phyloP scores from a whole-genome alignment of 2,888 invertebrate species.

The Schizaphis graminum region DNA sequence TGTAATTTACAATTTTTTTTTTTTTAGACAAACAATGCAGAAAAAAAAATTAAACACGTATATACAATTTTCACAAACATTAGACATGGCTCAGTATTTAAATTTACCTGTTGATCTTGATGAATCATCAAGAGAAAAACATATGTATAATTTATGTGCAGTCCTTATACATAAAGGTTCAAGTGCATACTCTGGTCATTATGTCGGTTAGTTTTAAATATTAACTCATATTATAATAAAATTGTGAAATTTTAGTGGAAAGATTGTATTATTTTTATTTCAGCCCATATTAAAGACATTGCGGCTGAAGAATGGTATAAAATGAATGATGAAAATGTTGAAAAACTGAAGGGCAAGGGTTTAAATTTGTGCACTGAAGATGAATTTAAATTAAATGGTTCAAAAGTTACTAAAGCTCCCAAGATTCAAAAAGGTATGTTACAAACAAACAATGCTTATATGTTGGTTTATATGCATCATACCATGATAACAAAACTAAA shows the following conservation, averaged over 20 bases:
- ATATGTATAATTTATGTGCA: conserved; percentile 76
- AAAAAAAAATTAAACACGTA: conserved; percentile 76
- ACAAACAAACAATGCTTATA: conserved; percentile 76
- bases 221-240: neutral
- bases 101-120: conserved; percentile 71
- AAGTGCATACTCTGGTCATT: conserved; percentile 79
- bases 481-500: conserved; percentile 55
- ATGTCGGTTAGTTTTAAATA: conserved; percentile 73
- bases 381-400: conserved; percentile 68
- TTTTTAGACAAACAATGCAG: conserved; percentile 73
- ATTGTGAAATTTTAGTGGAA: neutral
- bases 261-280: conserved; percentile 58
- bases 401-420: conserved; percentile 70
- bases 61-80: conserved; percentile 75
- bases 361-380: conserved; percentile 70
- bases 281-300: conserved; percentile 74
- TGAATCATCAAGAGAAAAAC: conserved; percentile 69
- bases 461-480: conserved; percentile 75
- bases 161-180: conserved; percentile 78
- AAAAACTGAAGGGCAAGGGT: conserved; percentile 72
- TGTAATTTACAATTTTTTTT: neutral
- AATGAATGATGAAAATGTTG: conserved; percentile 77
- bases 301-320: conserved; percentile 76
- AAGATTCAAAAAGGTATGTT: conserved; percentile 72
- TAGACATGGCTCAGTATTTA: conserved; percentile 73